Conservation (phyloP, 2,888 invertebrate species). For the Drosophila limbata region DNA sequence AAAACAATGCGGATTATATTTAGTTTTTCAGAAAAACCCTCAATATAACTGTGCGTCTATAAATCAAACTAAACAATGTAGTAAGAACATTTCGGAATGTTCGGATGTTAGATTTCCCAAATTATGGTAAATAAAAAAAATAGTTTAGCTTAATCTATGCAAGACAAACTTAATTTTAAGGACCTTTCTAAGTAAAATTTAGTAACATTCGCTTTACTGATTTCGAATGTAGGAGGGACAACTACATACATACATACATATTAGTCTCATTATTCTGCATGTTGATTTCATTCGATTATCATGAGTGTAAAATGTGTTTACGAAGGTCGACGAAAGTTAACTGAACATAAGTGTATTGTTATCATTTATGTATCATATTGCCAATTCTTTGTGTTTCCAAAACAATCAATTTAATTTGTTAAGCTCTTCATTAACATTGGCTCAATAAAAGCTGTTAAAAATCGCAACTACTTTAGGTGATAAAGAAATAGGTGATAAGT, state of each 20-base stretch:
- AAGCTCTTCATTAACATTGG: neutral
- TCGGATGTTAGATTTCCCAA: neutral
- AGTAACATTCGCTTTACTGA: neutral
- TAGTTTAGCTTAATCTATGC: too few relatives aligned
- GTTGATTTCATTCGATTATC: neutral
- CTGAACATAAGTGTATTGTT: neutral
- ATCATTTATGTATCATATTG: neutral
- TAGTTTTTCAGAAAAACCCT: neutral
- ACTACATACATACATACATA: too few relatives aligned
- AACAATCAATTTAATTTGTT: conserved; percentile 10
- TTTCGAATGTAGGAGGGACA: neutral
- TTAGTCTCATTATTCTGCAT: neutral
- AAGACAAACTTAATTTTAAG: too few relatives aligned
- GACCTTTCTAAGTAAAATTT: too few relatives aligned
- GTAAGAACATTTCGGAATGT: neutral
- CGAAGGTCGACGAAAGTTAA: neutral
- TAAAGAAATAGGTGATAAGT: conserved; percentile 2
- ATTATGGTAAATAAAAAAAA: neutral
- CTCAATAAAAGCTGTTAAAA: conserved; percentile 4
- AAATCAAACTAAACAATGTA: neutral
- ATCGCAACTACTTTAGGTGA: neutral
- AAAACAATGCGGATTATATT: neutral
- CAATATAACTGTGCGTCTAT: neutral
- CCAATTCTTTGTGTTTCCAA: neutral
- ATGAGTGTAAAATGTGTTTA: neutral